Percentiles rank a stretch among this genome's conserved stretches.
These are phyloP conservation scores for Lagopus leucura DNA, from an alignment of 2,113 vertebrate species.

Conservation along the genomic window DNA sequence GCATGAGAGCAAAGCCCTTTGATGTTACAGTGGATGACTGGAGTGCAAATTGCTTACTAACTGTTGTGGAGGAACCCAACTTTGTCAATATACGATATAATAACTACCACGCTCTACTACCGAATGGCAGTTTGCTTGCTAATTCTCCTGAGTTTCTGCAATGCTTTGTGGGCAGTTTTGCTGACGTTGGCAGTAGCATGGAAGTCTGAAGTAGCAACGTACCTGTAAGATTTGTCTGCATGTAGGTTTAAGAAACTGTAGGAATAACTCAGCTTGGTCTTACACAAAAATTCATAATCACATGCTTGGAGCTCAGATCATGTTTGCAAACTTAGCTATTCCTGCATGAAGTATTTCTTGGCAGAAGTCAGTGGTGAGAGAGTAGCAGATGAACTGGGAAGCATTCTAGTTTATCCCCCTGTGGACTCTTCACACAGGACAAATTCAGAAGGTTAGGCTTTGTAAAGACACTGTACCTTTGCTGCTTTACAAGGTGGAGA, in stretches of 20 bases:
- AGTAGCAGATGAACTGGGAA: background rate
- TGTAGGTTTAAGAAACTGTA: background rate
- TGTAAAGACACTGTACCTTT: background rate
- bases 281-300: background rate
- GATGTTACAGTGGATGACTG: background rate
- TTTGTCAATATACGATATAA: background rate
- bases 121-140: background rate
- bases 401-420: background rate
- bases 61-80: background rate
- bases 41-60: background rate
- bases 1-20: background rate
- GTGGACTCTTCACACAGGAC: fast-evolving
- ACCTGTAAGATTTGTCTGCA: background rate
- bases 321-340: background rate
- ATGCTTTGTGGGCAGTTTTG: background rate
- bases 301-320: background rate
- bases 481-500: background rate
- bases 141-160: background rate
- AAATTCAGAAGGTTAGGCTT: background rate
- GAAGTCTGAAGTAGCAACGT: background rate
- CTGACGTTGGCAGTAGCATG: background rate
- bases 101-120: background rate
- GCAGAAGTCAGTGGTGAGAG: background rate
- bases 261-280: background rate
- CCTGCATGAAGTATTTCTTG: background rate